These are phyloP conservation scores for Poecile atricapillus DNA, from an alignment of 2,113 vertebrate species.

Conservation along the genomic window DNA sequence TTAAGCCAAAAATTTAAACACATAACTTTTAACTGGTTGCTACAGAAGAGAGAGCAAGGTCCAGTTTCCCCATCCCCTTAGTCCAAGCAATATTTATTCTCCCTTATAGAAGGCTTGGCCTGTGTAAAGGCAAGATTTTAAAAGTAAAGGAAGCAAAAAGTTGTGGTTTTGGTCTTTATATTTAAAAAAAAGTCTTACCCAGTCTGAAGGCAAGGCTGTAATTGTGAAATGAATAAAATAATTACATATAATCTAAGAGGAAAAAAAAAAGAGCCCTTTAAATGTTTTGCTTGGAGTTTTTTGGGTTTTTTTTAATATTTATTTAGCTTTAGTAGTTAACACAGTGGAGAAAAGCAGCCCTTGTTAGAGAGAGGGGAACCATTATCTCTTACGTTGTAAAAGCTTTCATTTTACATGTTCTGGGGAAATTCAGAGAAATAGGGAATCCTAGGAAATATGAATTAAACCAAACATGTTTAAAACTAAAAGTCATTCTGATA, in stretches of 20 bases:
- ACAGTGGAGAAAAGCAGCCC: not conserved
- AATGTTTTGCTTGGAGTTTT: not conserved
- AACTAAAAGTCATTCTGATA: not conserved
- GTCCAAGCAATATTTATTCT: not conserved
- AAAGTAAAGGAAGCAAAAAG: not conserved
- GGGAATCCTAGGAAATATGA: not conserved
- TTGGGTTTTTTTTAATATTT: not conserved
- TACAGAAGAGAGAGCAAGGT: not conserved
- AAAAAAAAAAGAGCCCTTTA: not conserved
- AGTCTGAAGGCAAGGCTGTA: not conserved
- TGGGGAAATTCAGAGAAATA: not conserved
- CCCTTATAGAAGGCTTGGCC: not conserved
- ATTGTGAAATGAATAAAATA: slow-evolving; percentile 17
- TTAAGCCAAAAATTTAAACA: not conserved
- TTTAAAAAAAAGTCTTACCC: not conserved
- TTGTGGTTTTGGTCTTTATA: not conserved
- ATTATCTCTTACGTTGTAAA: not conserved
- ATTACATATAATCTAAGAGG: not conserved
- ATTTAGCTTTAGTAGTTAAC: not conserved
- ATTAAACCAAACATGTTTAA: not conserved
- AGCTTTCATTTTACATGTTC: not conserved
- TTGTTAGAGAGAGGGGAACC: not conserved
- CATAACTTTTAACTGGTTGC: not conserved
- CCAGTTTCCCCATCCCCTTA: not conserved
- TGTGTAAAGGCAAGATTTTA: not conserved